Percentiles rank a stretch among this genome's conserved stretches.
phyloP scores from a whole-genome alignment of 2,797 vertebrate genomes.

The Girardinus metallicus region DNA sequence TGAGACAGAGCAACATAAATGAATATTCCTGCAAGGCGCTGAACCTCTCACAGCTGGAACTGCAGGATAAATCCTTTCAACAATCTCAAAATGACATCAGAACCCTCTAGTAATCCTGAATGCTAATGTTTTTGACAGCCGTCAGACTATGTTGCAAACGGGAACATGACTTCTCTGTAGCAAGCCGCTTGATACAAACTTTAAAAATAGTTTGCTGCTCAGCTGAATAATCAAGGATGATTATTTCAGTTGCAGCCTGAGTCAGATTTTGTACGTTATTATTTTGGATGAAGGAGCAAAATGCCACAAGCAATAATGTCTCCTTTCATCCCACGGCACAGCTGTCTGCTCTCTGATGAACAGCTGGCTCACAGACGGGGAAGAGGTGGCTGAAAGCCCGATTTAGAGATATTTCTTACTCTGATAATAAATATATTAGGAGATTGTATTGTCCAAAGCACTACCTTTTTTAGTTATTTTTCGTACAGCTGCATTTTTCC shows the following conservation, averaged over 20 bases:
- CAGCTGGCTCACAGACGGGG: background rate
- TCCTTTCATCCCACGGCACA: constrained; percentile 35
- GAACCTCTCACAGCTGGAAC: background rate
- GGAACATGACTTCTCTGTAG: constrained; percentile 17
- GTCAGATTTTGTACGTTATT: constrained; percentile 40
- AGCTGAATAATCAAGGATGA: constrained; percentile 14
- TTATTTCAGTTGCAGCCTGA: constrained; percentile 36
- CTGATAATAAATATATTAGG: background rate
- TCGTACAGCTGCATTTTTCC: too few relatives aligned
- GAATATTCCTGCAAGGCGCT: background rate
- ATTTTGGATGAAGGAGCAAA: constrained; percentile 33
- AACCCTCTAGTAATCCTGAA: background rate
- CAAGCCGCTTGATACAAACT: constrained; percentile 10
- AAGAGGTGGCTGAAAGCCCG: constrained; percentile 19
- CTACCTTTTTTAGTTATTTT: background rate
- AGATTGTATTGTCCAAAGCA: background rate
- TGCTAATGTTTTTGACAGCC: background rate
- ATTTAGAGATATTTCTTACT: constrained; percentile 32
- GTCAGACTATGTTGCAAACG: background rate
- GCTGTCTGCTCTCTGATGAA: constrained; percentile 17
- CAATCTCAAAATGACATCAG: background rate
- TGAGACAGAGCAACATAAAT: background rate
- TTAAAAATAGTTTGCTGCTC: constrained; percentile 44
- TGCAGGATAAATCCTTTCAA: background rate
- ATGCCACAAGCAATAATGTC: constrained; percentile 4